phyloP scores from a whole-genome alignment of 2,888 invertebrate genomes.

The Leptogaster cylindrica region DNA sequence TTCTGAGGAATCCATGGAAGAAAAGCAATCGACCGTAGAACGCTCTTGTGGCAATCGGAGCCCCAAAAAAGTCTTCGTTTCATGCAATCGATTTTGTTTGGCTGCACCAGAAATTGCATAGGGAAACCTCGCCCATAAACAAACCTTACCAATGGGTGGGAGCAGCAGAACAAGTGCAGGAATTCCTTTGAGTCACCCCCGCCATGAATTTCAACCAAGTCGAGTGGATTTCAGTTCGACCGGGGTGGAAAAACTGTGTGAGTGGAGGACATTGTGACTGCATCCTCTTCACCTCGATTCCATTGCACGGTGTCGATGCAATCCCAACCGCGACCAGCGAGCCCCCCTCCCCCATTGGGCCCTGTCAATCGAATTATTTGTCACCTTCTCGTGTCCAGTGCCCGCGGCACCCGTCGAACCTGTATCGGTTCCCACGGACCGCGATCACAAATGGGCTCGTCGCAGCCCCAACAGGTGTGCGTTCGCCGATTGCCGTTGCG shows the following conservation, averaged over 20 bases:
- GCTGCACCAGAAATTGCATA: slow-evolving; percentile 4
- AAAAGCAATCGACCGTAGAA: background rate
- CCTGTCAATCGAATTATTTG: background rate
- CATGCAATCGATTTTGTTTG: background rate
- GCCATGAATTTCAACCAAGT: too few species aligned
- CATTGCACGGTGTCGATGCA: too few species aligned
- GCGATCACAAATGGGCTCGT: background rate
- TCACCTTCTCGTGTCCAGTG: slow-evolving; percentile 4
- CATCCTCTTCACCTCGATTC: too few species aligned
- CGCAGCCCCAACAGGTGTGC: background rate
- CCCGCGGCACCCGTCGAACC: background rate
- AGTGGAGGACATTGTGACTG: too few species aligned
- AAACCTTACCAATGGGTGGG: background rate
- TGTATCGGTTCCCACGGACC: background rate
- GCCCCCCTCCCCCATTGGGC: too few species aligned
- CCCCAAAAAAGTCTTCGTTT: background rate
- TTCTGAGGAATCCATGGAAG: too few species aligned
- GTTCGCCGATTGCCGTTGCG: background rate
- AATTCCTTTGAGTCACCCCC: background rate
- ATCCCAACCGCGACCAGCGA: too few species aligned
- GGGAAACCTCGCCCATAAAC: slow-evolving; percentile 2
- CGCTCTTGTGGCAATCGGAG: background rate
- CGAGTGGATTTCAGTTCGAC: too few species aligned
- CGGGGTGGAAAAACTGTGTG: too few species aligned
- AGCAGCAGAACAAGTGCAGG: background rate